Evolutionary conservation across 2,797 vertebrate genomes (phyloP), one percentile per base, ranked within the genome.

Genomic region (Tachyglossus aculeatus): DNA sequence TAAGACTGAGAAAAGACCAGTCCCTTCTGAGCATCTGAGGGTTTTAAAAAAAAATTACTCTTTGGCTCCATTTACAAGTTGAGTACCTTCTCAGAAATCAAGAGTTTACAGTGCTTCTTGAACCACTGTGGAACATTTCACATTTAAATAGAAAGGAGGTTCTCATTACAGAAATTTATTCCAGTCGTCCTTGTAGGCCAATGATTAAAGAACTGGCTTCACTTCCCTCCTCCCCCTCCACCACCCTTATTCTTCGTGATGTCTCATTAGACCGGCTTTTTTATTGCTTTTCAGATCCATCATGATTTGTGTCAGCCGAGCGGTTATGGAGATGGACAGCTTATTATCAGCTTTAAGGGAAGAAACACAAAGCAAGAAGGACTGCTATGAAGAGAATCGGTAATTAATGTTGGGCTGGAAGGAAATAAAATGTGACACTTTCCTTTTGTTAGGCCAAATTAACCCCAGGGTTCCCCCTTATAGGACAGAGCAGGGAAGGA

Each of bases 281-380:
- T 83, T 77, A 78, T 78, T 77, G 78, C 76, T 79, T 84, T 84
- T 69, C 83, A 64, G 67, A 87, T 74, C 74, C 81, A 74, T 82
- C 81, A 74, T 63, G 59, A 74, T 82, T 77, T 88, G 58, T 85
- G 39, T 74, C 71, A 71, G 52, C 63, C 29, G 53, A 71, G 38
- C 31, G 55, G 62, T 74, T 86, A 63, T 56, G 36, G 2, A 65
- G 80, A 84, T 0, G 16, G 79, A 74, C 78, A 33, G 33, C 66
- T 80, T 74, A 79, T 79, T 71, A 84, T 84, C 74, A 77, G 74
- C 56, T 40, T 44, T 52, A 81, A 83, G 71, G 22, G 19, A 58
- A 50, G 77, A 68, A 74, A 71, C 47, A 70, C 57, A 69, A 68
- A 38, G 22, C 36, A 48, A 33, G 74, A 37, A 59, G 13, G 47